Conservation (phyloP, 2,113 vertebrate species). For the Seriola quinqueradiata region DNA sequence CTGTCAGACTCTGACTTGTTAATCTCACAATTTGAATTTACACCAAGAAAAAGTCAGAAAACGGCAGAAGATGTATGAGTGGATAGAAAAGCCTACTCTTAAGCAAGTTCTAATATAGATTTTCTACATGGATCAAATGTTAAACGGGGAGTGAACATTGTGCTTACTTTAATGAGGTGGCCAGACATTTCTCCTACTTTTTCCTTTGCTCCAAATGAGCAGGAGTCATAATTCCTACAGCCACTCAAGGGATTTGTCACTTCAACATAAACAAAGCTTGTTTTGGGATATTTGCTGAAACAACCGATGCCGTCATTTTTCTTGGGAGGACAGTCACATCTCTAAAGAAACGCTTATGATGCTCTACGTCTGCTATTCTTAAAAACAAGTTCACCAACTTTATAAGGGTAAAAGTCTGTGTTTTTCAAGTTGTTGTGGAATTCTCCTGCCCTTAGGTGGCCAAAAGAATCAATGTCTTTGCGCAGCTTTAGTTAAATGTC, state of each 20-base stretch:
- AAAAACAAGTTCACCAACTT: background rate
- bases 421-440: background rate
- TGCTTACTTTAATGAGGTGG: background rate
- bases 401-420: background rate
- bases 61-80: background rate
- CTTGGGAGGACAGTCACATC: background rate
- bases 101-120: background rate
- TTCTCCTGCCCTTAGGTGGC: background rate
- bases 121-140: background rate
- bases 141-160: background rate
- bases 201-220: too few relatives aligned
- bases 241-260: background rate
- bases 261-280: background rate
- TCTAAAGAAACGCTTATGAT: background rate
- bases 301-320: background rate
- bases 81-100: background rate
- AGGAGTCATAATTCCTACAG: background rate
- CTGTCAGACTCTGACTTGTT: background rate
- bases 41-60: background rate
- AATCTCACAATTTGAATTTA: background rate
- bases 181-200: background rate
- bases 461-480: background rate
- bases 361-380: background rate
- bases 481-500: background rate
- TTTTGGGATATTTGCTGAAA: background rate